These are phyloP conservation scores for Pogonus chalceus DNA, from an alignment of 1,140 invertebrate genomes.

Conservation along the genomic window DNA sequence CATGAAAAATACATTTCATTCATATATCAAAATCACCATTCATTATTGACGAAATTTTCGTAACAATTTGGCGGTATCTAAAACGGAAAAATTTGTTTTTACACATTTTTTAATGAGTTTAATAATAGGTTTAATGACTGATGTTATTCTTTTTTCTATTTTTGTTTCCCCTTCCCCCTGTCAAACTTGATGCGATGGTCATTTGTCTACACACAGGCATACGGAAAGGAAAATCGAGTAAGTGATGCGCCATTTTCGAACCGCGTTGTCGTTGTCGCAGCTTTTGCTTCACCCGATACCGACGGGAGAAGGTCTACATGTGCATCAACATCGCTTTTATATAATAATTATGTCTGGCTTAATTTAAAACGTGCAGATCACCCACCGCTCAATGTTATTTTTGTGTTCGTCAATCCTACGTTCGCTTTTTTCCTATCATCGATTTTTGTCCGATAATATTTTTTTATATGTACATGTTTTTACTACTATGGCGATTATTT, in stretches of 20 bases:
- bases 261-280: too few relatives aligned
- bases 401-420: too few relatives aligned
- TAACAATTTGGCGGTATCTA: slow-evolving; percentile 10
- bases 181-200: slow-evolving; percentile 15
- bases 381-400: too few relatives aligned
- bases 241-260: slow-evolving; percentile 21
- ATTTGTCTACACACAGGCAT: slow-evolving; percentile 25
- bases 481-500: too few relatives aligned
- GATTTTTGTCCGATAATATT: too few relatives aligned
- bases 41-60: slow-evolving; percentile 11
- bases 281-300: not conserved
- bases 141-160: slow-evolving; percentile 35
- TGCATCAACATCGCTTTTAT: too few relatives aligned
- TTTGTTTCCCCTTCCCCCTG: slow-evolving; percentile 34
- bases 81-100: not conserved
- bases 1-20: too few relatives aligned
- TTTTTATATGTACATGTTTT: too few relatives aligned
- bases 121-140: slow-evolving; percentile 12
- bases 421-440: too few relatives aligned
- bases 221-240: slow-evolving; percentile 34
- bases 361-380: too few relatives aligned
- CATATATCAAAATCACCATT: slow-evolving; percentile 4
- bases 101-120: slow-evolving; percentile 26
- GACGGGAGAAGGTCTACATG: not conserved
- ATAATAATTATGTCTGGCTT: too few relatives aligned